A percentile compares a stretch with the other conserved stretches of the same genome.
Conservation (phyloP, 64 coral and sea anemone species). For the Montipora sp. region DNA sequence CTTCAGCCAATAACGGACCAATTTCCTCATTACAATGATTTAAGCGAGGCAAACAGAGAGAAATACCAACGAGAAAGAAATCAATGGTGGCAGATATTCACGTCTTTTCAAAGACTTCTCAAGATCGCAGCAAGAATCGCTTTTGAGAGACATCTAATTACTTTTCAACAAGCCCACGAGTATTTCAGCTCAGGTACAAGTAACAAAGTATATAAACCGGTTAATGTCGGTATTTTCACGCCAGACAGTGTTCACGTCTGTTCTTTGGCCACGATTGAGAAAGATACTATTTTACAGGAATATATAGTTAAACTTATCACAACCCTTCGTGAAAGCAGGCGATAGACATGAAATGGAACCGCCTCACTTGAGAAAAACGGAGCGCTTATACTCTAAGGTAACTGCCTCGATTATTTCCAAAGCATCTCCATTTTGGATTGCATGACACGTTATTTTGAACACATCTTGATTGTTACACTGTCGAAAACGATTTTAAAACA, state of each 20-base stretch:
- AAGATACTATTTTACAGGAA: too few species aligned
- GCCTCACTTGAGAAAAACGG: too few species aligned
- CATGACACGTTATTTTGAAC: too few species aligned
- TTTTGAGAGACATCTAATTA: conserved; percentile 31
- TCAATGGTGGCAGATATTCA: conserved; percentile 83
- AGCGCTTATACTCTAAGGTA: too few species aligned
- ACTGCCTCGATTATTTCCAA: too few species aligned
- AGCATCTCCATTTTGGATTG: too few species aligned
- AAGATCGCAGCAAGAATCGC: conserved; percentile 67
- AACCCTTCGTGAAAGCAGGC: too few species aligned
- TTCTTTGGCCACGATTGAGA: too few species aligned
- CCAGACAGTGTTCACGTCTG: background rate
- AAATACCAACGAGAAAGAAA: conserved; percentile 59
- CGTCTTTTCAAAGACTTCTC: conserved; percentile 75
- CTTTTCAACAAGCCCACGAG: conserved; percentile 71
- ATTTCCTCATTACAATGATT: conserved; percentile 78
- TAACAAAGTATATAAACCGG: background rate
- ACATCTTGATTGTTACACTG: too few species aligned
- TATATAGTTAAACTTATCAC: too few species aligned
- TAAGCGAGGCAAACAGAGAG: conserved; percentile 63
- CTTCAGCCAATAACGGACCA: conserved; percentile 85
- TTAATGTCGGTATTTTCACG: background rate
- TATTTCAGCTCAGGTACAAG: conserved; percentile 80
- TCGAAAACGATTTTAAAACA: too few species aligned
- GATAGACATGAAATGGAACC: too few species aligned